Evolutionary conservation across 1,140 invertebrate genomes (phyloP), one percentile per base, ranked within the genome.

Genomic region (Temnothorax curvispinosus): DNA sequence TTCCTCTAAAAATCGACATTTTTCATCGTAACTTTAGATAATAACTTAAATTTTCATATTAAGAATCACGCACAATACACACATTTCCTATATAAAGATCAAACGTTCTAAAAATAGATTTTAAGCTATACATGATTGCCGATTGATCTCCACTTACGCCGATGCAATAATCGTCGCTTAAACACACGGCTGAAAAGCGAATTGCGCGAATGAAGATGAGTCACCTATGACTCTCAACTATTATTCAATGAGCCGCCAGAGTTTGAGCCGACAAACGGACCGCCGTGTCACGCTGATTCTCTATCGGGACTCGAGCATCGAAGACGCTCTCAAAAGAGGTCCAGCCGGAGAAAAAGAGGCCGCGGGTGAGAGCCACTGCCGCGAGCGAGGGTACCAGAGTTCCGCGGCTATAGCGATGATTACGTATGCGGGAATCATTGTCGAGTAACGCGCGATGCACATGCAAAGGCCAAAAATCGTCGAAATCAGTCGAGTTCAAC

Each of bases 401-500:
- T 89, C 87, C 87, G 85, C 85, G 90, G 76, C 88, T 89, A 93
- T 92, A 90, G 90, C 92, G 88, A 95, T 94, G 93, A 95, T 95
- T 94, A 94, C 92, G 92, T 94, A 94, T 95, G 94, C 94, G 93
- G 91, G 94, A 95, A 94, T 95, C 89, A 94, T 94, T 94, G 93
- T 94, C 90, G 93, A 91, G 92, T 92, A 93, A 91, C 87, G 91
- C 90, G 91, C 93, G 93, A 93, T 93, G 94, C 92, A 93, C 91
- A 92, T 92, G 92, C 90, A 93, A 95, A 94, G 94, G 91, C 93
- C 94, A 95, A 95, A 95, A 95, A 95, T 95, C 93, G 93, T 95
- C 93, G 93, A 95, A 95, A 95, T 95, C 95, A 95, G 94, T 95
- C 92, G 94, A 95, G 94, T 95, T 95, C 94, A 95, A 95, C 94